Evolutionary conservation across 2,797 vertebrate species (phyloP), one percentile per base, ranked within the genome.

Genomic region (Thunnus albacares): DNA sequence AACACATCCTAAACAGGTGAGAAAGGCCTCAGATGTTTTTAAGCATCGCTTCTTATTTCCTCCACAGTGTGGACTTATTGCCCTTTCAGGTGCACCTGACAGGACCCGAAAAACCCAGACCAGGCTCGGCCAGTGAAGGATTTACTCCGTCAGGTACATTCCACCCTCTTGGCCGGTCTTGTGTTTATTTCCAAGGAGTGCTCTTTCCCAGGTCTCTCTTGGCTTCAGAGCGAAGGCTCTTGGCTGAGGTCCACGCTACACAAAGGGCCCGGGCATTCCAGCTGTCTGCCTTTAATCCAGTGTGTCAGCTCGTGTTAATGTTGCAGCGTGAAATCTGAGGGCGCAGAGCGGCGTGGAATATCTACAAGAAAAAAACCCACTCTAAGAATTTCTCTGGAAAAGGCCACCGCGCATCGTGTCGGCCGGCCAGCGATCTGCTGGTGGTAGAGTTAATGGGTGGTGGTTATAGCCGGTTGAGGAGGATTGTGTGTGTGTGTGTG

Each of bases 231-330:
- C 93, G 94, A 96, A 96, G 96, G 96, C 93, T 96, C 96, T 97
- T 99, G 98, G 97, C 98, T 95, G 95, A 94, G 92, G 95, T 97
- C 97, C 97, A 98, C 92, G 57, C 93, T 90, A 93, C 96, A 98
- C 97, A 99, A 98, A 98, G 96, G 88, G 86, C 94, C 96, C 95
- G 95, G 96, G 97, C 97, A 99, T 99, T 99, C 97, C 97, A 98
- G 96, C 97, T 97, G 97, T 98, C 98, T 98, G 97, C 96, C 94
- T 97, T 96, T 98, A 98, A 98, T 99, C 98, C 98, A 96, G 95
- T 79, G 96, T 99, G 98, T 99, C 98, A 98, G 97, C 96, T 97
- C 96, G 94, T 94, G 97, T 99, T 99, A 99, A 98, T 97, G 97
- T 97, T 97, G 96, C 96, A 96, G 96, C 95, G 95, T 97, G 97